Conservation (phyloP, 2,797 vertebrate species). For the Lacerta bilineata region DNA sequence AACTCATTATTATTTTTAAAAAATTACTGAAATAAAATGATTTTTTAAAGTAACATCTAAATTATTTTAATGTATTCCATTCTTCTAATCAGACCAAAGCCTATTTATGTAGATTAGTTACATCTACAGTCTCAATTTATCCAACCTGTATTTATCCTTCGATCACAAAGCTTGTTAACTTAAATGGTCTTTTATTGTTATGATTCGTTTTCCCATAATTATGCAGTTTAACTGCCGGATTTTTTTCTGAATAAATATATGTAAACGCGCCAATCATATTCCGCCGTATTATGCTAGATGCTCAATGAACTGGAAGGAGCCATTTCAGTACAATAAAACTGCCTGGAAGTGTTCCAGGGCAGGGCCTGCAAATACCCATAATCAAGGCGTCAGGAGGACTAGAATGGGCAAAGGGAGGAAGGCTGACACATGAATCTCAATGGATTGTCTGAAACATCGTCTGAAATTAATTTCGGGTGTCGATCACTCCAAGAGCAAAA, state of each 20-base stretch:
- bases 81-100: conserved; percentile 77
- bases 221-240: conserved; percentile 76
- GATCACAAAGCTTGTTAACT: conserved; percentile 85
- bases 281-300: conserved; percentile 82
- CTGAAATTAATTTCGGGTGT: conserved; percentile 64
- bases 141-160: conserved; percentile 84
- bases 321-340: conserved; percentile 86
- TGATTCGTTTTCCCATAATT: conserved; percentile 82
- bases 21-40: conserved; percentile 57
- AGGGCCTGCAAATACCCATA: conserved; percentile 71
- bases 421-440: conserved; percentile 76
- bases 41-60: conserved; percentile 59
- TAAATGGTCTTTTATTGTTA: conserved; percentile 84
- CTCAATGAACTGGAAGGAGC: conserved; percentile 86
- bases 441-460: conserved; percentile 78
- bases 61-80: conserved; percentile 79
- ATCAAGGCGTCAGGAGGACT: conserved; percentile 73
- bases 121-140: conserved; percentile 79
- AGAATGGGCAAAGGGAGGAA: conserved; percentile 79
- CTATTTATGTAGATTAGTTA: conserved; percentile 83
- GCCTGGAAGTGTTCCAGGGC: conserved; percentile 75
- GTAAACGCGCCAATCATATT: conserved; percentile 77
- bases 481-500: conserved; percentile 41
- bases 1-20: conserved; percentile 19
- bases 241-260: conserved; percentile 79